Conservation (phyloP, 2,888 invertebrate species). For the Halictus quadricinctus region DNA sequence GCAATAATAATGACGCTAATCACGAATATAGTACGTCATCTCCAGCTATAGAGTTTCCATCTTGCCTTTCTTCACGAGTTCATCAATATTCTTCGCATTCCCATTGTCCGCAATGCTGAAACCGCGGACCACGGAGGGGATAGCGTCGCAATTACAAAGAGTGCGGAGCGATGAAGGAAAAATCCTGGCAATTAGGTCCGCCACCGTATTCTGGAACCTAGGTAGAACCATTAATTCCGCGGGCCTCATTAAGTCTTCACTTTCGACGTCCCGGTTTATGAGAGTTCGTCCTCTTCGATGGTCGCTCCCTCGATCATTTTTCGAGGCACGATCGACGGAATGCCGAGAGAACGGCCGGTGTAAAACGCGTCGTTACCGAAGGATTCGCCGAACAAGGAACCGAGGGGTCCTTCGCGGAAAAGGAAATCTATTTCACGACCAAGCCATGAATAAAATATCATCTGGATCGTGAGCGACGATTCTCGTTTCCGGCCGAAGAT, state of each 20-base stretch:
- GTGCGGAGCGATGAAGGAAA: constrained; percentile 2
- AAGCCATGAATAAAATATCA: constrained; percentile 7
- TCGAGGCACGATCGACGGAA: not conserved
- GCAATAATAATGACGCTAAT: not conserved
- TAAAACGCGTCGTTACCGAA: not conserved
- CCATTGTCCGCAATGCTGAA: constrained; percentile 12
- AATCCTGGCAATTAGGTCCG: not conserved
- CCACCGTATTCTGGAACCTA: not conserved
- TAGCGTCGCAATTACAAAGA: constrained; percentile 10
- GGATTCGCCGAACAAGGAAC: not conserved
- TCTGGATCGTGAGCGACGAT: not conserved
- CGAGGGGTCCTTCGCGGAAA: not conserved
- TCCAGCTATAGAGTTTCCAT: not conserved
- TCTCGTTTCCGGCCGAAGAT: not conserved
- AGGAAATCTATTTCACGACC: not conserved
- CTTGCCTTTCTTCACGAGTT: not conserved
- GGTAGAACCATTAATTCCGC: not conserved
- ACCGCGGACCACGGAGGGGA: not conserved
- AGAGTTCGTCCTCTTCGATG: not conserved
- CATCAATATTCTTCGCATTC: constrained; percentile 12
- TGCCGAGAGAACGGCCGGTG: not conserved
- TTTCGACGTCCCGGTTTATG: not conserved
- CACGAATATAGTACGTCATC: not conserved
- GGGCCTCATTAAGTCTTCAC: not conserved
- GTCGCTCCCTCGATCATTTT: not conserved